Base-by-base conservation (phyloP, 1,140 invertebrate genomes). In the Macrostomum lignano region DNA sequence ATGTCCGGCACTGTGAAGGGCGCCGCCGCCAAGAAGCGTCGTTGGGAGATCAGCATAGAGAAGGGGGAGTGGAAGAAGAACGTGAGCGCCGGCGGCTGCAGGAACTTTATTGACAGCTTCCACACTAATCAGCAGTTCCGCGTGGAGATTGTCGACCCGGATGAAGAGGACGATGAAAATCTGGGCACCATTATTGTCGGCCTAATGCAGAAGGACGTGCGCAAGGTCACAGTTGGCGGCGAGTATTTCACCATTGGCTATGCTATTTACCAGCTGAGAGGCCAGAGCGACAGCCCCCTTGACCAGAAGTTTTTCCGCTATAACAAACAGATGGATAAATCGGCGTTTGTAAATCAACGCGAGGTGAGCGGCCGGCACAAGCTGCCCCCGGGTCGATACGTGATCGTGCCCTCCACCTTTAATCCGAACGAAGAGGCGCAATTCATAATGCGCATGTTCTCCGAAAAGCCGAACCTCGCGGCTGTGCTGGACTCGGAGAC, bases 361-460 rank as follows among this genome's bases (percentile, higher is more conserved):
- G 84, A 96, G 64, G 74, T 94, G 9, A 77, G 69, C 43, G 72
- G 72, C 35, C 67, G 81, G 23, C 86, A 93, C 56, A 82, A 81
- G 52, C 64, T 96, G 31, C 72, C 75, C 7, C 79, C 77, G 0
- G 86, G 86, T 6, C 68, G 69, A 2, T 98, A 98, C 60, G 75
- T 77, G 40, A 84, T 98, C 44, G 72, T 98, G 29, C 88, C 88
- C 2, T 91, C 82, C n/a, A 94, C 88, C 4, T 98, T 91, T 56
- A 84, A 94, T 42, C 76, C 82, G 0, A 72, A 84, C 42, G 73
- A 88, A 44, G 78, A 91, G 49, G 88, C 77, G 35, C 79, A 94
- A 55, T 96, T 93, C 59, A 61, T 96, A 32, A 57, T 98, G 7
- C 61, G 88, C 45, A 73, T 96, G 23, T 96, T 91, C 66, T 82